Base-by-base conservation (phyloP, 1,140 invertebrate genomes). In the Listronotus oregonensis region DNA sequence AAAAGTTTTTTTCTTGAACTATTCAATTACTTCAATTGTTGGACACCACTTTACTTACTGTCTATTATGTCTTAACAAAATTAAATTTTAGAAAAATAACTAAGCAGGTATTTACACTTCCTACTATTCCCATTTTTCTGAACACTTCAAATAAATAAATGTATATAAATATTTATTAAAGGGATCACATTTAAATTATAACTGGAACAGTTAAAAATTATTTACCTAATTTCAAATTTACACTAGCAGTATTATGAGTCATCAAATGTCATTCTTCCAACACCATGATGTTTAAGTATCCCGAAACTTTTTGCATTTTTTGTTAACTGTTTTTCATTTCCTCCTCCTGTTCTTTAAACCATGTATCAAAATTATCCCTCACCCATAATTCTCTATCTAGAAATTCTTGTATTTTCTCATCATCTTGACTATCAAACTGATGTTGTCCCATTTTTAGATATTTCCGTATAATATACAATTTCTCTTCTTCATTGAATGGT, bases 261-360 rank as follows among this genome's bases (percentile, higher is more conserved):
- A 75, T 92, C 90, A 80, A 91, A 92, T 21, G 89, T 90, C 80
- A 93, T 90, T 69, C 90, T 80, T 0, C 89, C 88, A 6, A 87
- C 83, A 2, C 90, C 90, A 78, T 91, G 89, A 70, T 89, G 89
- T 76, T 91, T 93, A 93, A 86, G 76, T 90, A 92, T 59, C 92
- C 64, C 91, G 80, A 71, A 92, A 92, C 59, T 89, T 86, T 79
- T 92, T 92, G 74, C 91, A 81, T 85, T 91, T 77, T 91, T 88
- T 9, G 90, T 90, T 71, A 92, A 75, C 77, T 91, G 87, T 67
- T 87, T 88, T 74, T 92, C 93, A 87, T 85, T 76, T 93, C 89
- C 69, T 92, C 91, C 71, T 96, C 92, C 79, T 93, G 88, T 65
- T 87, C 82, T 66, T 85, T 80, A 77, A 94, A 92, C 93, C 93